Conservation (phyloP, 2,888 invertebrate genomes). For the Ditylenchus weischeri region DNA sequence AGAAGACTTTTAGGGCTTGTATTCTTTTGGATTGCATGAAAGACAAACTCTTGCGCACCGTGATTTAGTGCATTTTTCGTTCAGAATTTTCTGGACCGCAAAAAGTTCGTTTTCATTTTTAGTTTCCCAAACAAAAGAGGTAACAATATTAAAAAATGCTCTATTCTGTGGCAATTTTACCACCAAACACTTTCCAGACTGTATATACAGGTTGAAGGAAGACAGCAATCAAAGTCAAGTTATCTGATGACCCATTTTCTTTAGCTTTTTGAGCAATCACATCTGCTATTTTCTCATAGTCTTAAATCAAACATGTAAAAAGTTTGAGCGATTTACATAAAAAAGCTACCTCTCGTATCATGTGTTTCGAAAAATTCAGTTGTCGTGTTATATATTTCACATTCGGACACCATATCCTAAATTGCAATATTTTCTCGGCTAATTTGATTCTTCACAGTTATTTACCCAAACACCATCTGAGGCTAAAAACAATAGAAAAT, state of each 20-base stretch:
- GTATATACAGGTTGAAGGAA: constrained; percentile 67
- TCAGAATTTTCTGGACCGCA: too few species aligned
- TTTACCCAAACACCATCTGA: constrained; percentile 80
- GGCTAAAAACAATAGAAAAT: constrained; percentile 86
- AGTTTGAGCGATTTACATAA: background rate
- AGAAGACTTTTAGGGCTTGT: too few species aligned
- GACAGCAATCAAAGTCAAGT: constrained; percentile 75
- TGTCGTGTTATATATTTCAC: constrained; percentile 33
- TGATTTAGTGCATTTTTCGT: too few species aligned
- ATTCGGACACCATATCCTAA: constrained; percentile 68
- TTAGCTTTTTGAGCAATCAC: constrained; percentile 70
- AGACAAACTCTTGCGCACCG: too few species aligned
- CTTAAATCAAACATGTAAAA: constrained; percentile 30
- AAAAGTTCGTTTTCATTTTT: too few species aligned
- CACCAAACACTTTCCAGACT: constrained; percentile 28
- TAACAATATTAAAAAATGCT: too few species aligned
- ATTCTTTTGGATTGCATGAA: too few species aligned
- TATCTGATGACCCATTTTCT: constrained; percentile 73
- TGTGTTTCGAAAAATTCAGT: constrained; percentile 12
- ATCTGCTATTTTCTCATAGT: constrained; percentile 41
- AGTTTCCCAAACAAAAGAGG: too few species aligned
- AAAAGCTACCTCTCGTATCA: background rate
- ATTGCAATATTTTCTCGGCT: too few species aligned
- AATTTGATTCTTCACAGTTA: too few species aligned
- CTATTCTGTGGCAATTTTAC: too few species aligned